Base-by-base conservation (phyloP, 2,113 vertebrate genomes). In the Amblyopsis rosae region DNA sequence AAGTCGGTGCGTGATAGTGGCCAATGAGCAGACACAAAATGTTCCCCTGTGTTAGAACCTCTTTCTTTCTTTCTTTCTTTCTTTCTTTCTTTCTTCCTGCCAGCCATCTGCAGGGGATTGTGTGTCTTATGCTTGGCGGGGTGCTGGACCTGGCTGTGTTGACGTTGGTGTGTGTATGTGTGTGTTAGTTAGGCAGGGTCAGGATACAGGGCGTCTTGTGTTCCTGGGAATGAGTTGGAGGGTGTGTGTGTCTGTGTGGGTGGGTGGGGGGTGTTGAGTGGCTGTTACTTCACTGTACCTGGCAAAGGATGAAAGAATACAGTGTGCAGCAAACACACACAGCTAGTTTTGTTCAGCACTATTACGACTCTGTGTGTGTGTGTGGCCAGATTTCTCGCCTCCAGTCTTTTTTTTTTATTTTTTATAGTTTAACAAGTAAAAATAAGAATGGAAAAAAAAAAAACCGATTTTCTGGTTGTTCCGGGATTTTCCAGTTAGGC, bases 221-320 rank as follows among this genome's bases (percentile, higher is more conserved):
- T 88, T 77, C 74, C 56, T 79, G 54, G 60, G 35, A 41, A 41
- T 41, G 35, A 57, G 33, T 54, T 58, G 61, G 45, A 62, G 72
- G 77, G 48, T 58, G 56, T 53, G 47, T 54, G 62, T 56, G 63
- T 50, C 67, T 76, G 80, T 47, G 65, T 12, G 5, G 35, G 15
- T 54, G 63, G n/a, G 51, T 56, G 61, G 48, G 53, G 65, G 61
- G 19, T n/a, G 35, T 15, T 13, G 33, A 33, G 59, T 13, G 16
- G 16, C 48, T 49, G 41, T 45, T 53, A 65, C 45, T 2, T 62
- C 79, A 12, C 74, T 73, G 67, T 49, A 70, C 61, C 65, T 84
- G 80, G 83, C 79, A 68, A 41, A 61, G 77, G 66, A 87, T 85
- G 76, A 90, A 87, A 86, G 76, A 63, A 35, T 63, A 66, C 63